These are phyloP conservation scores for Limnothrissa miodon DNA, from an alignment of 2,113 vertebrate species.

Conservation along the genomic window DNA sequence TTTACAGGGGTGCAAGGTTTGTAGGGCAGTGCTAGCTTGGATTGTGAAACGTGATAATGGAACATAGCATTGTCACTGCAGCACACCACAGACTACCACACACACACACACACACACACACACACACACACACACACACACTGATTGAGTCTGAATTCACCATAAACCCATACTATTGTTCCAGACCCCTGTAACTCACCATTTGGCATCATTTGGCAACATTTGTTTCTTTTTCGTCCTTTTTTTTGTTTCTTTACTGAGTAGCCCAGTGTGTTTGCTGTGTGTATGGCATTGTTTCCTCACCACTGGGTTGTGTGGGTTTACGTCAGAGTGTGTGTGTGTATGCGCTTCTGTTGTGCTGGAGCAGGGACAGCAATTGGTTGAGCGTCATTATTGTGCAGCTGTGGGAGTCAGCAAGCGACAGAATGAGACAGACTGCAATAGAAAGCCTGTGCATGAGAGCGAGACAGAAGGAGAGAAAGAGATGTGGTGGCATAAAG, in stretches of 20 bases:
- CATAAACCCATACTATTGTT: conserved; percentile 9
- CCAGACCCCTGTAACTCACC: not conserved
- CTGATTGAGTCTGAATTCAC: not conserved
- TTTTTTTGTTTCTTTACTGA: not conserved
- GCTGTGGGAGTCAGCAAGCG: conserved; percentile 24
- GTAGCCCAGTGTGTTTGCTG: conserved; percentile 4
- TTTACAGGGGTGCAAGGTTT: not conserved
- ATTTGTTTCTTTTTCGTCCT: not conserved
- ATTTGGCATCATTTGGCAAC: not conserved
- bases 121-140: not conserved
- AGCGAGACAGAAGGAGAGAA: not conserved
- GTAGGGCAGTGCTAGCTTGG: not conserved
- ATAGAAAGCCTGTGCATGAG: not conserved
- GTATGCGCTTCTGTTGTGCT: not conserved
- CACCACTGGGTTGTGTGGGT: not conserved
- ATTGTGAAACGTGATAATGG: not conserved
- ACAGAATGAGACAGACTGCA: not conserved
- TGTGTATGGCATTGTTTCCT: not conserved
- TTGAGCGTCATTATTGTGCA: conserved; percentile 39
- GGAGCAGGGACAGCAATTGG: not conserved
- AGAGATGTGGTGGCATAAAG: not conserved
- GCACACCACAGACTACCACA: not conserved
- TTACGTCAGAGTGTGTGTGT: conserved; percentile 17
- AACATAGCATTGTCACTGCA: not conserved
- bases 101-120: conserved; percentile 7